These are phyloP conservation scores for Rhynchonycteris naso DNA, from an alignment of 2,797 vertebrate species.

Conservation along the genomic window DNA sequence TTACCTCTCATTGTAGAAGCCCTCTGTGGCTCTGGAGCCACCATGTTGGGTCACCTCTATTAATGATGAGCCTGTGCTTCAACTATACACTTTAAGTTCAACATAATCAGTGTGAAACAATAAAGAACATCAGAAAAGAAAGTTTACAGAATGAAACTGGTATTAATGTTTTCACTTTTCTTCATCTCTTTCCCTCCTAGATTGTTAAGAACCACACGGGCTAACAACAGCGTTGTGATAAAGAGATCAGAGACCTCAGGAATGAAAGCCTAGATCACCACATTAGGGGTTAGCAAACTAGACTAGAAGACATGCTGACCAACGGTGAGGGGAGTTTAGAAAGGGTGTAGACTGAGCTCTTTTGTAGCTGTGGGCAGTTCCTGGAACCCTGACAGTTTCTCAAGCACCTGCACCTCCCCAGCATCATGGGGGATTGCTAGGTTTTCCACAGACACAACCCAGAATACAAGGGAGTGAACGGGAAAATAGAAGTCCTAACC, in stretches of 20 bases:
- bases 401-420: not conserved
- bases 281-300: not conserved
- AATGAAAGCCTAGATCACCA: not conserved
- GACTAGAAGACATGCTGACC: not conserved
- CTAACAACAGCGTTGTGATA: not conserved
- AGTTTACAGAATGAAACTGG: not conserved
- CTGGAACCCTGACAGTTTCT: not conserved
- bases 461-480: not conserved
- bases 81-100: not conserved
- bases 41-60: not conserved
- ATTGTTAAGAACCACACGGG: not conserved
- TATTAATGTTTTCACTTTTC: not conserved
- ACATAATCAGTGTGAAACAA: not conserved
- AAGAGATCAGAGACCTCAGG: not conserved
- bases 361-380: not conserved
- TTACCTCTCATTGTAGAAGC: not conserved
- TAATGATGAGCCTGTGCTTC: not conserved
- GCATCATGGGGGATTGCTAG: not conserved
- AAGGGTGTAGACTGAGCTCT: not conserved
- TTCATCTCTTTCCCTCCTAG: not conserved
- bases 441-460: not conserved
- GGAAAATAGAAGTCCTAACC: not conserved
- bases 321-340: not conserved
- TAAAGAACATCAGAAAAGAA: constrained; percentile 39
- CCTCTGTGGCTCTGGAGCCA: not conserved